Percentiles rank a stretch among this genome's conserved stretches.
Evolutionary conservation across 2,113 vertebrate genomes (phyloP).

Genomic region (Mormyrus lacerda): DNA sequence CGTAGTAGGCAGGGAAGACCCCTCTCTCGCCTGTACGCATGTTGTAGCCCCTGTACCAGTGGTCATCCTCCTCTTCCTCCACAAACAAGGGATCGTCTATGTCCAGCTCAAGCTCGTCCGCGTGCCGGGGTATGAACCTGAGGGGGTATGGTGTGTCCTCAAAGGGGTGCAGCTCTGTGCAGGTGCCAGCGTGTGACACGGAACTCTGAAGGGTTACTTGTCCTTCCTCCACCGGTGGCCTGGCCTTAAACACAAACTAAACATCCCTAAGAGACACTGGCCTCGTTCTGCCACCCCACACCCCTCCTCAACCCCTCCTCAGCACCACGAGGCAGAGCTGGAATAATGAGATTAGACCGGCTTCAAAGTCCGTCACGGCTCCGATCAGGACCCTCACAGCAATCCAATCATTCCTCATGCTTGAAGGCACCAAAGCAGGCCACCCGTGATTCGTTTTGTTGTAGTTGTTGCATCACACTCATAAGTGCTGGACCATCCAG

Average conservation of each 20-base stretch:
- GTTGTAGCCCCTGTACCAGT: slow-evolving; percentile 94
- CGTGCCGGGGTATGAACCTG: slow-evolving; percentile 90
- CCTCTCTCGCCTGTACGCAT: slow-evolving; percentile 86
- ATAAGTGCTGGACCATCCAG: not conserved
- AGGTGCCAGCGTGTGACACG: not conserved
- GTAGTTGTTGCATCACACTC: not conserved
- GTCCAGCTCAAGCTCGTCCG: slow-evolving; percentile 84
- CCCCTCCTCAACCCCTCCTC: not conserved
- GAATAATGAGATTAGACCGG: slow-evolving; percentile 4
- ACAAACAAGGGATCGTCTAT: slow-evolving; percentile 84
- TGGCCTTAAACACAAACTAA: not conserved
- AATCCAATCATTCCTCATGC: not conserved
- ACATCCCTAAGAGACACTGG: not conserved
- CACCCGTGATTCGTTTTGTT: not conserved
- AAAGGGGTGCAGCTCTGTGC: not conserved
- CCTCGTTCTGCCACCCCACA: not conserved
- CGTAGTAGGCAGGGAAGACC: slow-evolving; percentile 89
- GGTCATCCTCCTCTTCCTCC: slow-evolving; percentile 80
- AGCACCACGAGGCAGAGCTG: not conserved
- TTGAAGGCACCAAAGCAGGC: not conserved
- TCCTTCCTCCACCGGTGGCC: not conserved
- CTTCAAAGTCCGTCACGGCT: slow-evolving; percentile 11
- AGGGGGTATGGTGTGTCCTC: not conserved
- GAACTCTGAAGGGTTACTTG: not conserved
- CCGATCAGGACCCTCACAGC: not conserved